phyloP scores from a whole-genome alignment of 2,797 vertebrate species.

The Xenopus petersii region DNA sequence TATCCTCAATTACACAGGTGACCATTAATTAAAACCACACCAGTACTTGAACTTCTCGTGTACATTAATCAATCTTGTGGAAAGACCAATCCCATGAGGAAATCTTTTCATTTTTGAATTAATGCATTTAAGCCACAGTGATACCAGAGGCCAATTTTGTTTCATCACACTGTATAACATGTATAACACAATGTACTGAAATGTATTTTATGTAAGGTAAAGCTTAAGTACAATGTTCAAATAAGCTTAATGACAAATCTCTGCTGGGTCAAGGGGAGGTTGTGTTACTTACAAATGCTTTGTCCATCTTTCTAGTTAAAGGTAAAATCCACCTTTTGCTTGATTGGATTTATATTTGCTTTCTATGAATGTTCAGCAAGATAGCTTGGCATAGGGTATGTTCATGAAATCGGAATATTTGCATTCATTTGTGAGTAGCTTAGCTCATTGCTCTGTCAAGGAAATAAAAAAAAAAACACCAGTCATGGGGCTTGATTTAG shows the following conservation, averaged over 20 bases:
- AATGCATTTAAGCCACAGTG: not conserved
- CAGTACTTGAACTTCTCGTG: not conserved
- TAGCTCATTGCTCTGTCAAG: no score
- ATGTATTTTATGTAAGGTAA: not conserved
- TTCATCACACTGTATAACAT: not conserved
- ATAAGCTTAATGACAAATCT: not conserved
- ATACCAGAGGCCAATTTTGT: not conserved
- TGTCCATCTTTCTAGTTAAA: no score
- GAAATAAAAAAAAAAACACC: no score
- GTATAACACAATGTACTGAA: not conserved
- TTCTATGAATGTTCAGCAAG: no score
- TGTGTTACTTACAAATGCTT: no score
- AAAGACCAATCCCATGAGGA: not conserved
- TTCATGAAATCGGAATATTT: no score
- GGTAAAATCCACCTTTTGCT: no score
- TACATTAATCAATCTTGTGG: not conserved
- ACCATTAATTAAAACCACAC: slow-evolving; percentile 1
- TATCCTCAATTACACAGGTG: not conserved
- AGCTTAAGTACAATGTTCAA: not conserved
- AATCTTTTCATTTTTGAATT: not conserved
- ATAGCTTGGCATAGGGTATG: no score
- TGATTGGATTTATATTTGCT: no score
- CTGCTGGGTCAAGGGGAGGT: no score
- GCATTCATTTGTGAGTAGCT: no score
- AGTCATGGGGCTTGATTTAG: no score